These are phyloP conservation scores for Lagothrix lagotricha DNA, from an alignment of 2,797 vertebrate genomes.

Conservation along the genomic window DNA sequence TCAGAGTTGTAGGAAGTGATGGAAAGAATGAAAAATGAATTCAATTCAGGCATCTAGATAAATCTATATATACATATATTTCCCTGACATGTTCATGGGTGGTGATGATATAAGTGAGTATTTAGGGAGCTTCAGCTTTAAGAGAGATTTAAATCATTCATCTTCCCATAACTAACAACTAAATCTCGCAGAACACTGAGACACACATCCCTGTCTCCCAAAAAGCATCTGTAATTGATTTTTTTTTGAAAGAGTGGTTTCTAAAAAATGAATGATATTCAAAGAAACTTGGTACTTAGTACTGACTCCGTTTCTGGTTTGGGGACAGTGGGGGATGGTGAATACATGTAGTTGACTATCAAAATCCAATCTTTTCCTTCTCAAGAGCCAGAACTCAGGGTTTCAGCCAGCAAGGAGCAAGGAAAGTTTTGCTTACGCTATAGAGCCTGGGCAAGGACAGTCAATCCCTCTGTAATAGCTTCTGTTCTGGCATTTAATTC, in stretches of 20 bases:
- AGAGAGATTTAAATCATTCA: slow-evolving; percentile 40
- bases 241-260: background rate
- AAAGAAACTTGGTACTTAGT: slow-evolving; percentile 27
- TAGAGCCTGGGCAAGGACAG: slow-evolving; percentile 23
- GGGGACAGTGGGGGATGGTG: background rate
- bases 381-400: background rate
- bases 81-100: background rate
- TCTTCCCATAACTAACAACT: slow-evolving; percentile 9
- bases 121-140: slow-evolving; percentile 45
- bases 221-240: background rate
- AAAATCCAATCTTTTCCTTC: background rate
- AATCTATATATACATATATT: slow-evolving; percentile 14
- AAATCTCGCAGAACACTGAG: background rate
- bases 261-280: slow-evolving; percentile 34
- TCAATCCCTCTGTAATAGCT: slow-evolving; percentile 51
- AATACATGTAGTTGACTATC: background rate
- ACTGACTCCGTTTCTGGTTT: background rate
- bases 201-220: background rate
- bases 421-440: slow-evolving; percentile 36
- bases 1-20: background rate
- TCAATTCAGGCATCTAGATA: background rate
- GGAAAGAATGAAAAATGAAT: slow-evolving; percentile 30
- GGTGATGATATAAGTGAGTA: slow-evolving; percentile 28
- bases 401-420: slow-evolving; percentile 6
- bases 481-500: slow-evolving; percentile 47